Percentiles rank a stretch among this genome's conserved stretches.
These are phyloP conservation scores for Germaria angustata DNA, from an alignment of 2,888 invertebrate genomes.

Conservation along the genomic window DNA sequence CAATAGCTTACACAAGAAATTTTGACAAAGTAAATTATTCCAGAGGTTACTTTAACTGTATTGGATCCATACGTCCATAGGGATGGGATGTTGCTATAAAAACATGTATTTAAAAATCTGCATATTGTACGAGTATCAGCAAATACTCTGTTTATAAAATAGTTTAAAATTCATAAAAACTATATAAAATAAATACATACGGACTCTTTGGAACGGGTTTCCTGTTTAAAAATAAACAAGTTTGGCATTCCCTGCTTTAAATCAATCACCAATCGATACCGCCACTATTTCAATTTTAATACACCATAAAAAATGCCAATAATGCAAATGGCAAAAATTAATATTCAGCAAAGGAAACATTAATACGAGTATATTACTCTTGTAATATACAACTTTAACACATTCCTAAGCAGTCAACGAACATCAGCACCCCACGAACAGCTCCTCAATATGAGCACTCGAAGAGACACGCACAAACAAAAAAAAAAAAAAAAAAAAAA, in stretches of 20 bases:
- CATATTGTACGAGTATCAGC: no score
- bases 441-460: background rate
- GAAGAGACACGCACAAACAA: conserved; percentile 21
- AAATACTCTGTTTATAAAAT: no score
- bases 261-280: conserved; percentile 35
- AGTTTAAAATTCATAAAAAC: no score
- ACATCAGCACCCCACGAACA: background rate
- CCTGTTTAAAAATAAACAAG: no score
- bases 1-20: no score
- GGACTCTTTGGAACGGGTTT: no score
- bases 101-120: no score
- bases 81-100: no score
- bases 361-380: conserved; percentile 23
- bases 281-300: conserved; percentile 7
- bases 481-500: background rate
- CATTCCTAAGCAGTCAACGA: background rate
- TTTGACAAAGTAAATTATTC: no score
- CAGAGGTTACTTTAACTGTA: no score
- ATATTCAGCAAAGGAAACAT: conserved; percentile 34
- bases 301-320: conserved; percentile 22
- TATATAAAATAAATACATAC: no score
- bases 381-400: conserved; percentile 1
- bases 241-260: background rate
- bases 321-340: conserved; percentile 14
- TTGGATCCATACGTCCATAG: no score